Base-by-base conservation (phyloP, 2,888 invertebrate genomes). In the Anoncus sp. region DNA sequence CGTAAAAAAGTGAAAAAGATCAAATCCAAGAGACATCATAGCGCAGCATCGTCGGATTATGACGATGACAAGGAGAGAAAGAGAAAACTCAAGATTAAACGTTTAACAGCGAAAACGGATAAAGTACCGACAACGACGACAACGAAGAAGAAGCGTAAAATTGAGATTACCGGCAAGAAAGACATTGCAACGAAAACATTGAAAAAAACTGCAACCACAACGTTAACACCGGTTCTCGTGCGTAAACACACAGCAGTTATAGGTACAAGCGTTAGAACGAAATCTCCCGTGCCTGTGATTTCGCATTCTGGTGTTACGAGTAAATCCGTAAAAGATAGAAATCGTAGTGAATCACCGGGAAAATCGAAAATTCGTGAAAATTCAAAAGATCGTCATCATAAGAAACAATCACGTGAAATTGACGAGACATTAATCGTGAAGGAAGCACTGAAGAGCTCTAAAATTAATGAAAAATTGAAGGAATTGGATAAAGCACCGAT, bases 11-110 rank as follows among this genome's bases (percentile, higher is more conserved):
- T 87, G 6, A 91, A 91, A 81, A 91, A 90, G 78, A 92, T 92
- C 60, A 94, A 94, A 86, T 88, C 92, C 47, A 93, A 93, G 88
- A 91, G 94, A 40, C 93, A 94, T 85, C 94, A 94, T 0, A 94
- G 94, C 85, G 93, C 93, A 16, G 93, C 93, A 16, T 94, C 95
- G 10, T 95, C 96, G 3, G 95, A 95, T 80, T 93, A 93, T 70
- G 94, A 94, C 82, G 92, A 92, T 47, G 94, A 94, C 85, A 94
- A 94, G 86, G 92, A 93, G 81, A 84, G 92, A 22, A 90, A 87
- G 38, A 88, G 87, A 81, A 89, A 90, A 87, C 81, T 90, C n/a
- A 90, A 90, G 62, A 73, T 90, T 31, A 91, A 90, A 60, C 87
- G 89, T 71, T 71, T 91, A 53, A 87, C 85, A 38, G 82, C 87